Evolutionary conservation across 2,113 vertebrate species (phyloP).

Genomic region (Pogona vitticeps): DNA sequence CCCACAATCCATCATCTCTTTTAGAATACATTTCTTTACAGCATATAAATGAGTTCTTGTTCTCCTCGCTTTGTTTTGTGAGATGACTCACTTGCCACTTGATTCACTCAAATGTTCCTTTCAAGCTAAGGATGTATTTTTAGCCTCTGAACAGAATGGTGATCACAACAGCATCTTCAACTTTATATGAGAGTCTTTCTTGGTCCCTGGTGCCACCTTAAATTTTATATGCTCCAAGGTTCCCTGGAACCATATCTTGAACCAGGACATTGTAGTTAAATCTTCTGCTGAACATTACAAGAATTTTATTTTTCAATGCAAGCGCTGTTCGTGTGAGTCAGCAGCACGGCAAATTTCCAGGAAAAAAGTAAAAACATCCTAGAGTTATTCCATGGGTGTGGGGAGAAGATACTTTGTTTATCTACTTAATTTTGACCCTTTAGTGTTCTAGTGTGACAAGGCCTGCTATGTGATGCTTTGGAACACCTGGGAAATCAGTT

Average conservation of each 20-base stretch:
- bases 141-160: constrained; percentile 42
- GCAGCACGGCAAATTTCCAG: constrained; percentile 3
- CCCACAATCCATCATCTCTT: constrained; percentile 3
- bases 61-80: constrained; percentile 36
- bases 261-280: neutral
- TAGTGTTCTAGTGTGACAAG: neutral
- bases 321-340: neutral
- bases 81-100: constrained; percentile 55
- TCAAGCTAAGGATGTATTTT: constrained; percentile 52
- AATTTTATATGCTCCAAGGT: neutral
- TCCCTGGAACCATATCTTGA: neutral
- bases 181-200: constrained; percentile 33
- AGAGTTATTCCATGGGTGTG: neutral
- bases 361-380: neutral
- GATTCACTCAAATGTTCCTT: constrained; percentile 56
- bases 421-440: neutral
- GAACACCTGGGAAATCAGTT: neutral
- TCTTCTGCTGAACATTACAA: constrained; percentile 20
- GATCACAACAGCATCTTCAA: constrained; percentile 39
- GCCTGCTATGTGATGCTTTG: neutral
- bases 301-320: constrained; percentile 29
- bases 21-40: constrained; percentile 42
- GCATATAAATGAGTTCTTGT: constrained; percentile 54
- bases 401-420: neutral
- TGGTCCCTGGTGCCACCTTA: constrained; percentile 6